Base-by-base conservation (phyloP, 2,113 vertebrate genomes). In the Strix uralensis region DNA sequence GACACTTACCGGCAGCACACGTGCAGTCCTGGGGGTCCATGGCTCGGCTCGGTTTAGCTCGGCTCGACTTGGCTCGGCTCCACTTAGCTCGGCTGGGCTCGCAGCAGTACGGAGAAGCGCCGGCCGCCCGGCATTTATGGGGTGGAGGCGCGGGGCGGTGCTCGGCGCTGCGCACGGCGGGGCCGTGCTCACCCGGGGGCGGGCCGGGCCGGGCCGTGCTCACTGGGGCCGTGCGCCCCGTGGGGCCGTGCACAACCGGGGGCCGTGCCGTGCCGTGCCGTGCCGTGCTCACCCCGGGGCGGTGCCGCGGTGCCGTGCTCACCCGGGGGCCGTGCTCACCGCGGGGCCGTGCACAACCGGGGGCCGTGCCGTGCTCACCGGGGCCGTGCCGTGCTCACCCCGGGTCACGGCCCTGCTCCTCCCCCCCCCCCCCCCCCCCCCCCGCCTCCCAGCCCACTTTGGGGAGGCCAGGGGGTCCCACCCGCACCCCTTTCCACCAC, bases 21-120 rank as follows among this genome's bases (percentile, higher is more conserved):
- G 91, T 96, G 94, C 96, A 96, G 91, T 96, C 96, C 91, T 96
- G 96, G 9, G 96, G 94, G 20, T 96, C 96, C 96, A 96, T 96
- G 65, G 73, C 32, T 88, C 1, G 40, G 29, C 4, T 59, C 0
- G 36, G 42, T 1, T 58, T 0, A 15, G 42, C 1, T 17, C 0
- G 2, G 13, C 1, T 36, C 0, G 8, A 40, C 2, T 32, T 1
- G 5, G 22, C 1, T 46, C 2, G 2, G 14, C 5, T 47, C 1
- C 2, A 19, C 2, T 13, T 0, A 0, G 2, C 0, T 10, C 0
- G 1, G 17, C 5, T 4, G 5, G 7, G 12, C 3, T 58, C 10
- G 7, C 51, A 44, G 59, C 15, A 4, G 32, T 81, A 1, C 9
- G 0, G 10, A 11, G 0, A 0, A 0, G 0, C 0, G 0, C 17